Evolutionary conservation across 2,888 invertebrate species (phyloP).

Genomic region (Xestoiulus laeticollis): DNA sequence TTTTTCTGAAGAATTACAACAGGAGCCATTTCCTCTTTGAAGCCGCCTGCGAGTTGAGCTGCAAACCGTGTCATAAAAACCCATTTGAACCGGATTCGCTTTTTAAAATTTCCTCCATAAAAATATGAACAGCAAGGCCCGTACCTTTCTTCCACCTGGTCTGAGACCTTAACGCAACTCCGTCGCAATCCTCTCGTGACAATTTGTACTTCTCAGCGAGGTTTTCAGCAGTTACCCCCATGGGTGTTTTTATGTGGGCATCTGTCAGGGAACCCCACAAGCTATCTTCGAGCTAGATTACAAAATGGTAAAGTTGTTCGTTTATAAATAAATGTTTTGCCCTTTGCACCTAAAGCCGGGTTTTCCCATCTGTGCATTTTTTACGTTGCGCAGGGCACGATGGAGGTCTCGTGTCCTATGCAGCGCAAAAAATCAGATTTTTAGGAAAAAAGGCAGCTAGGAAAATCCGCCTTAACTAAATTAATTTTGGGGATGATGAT

Average conservation of each 20-base stretch:
- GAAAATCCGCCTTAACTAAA: too few relatives aligned
- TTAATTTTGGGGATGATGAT: too few relatives aligned
- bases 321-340: too few relatives aligned
- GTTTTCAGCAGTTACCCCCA: constrained; percentile 96
- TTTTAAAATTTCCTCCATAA: background rate
- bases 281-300: constrained; percentile 78
- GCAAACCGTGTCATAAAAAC: background rate
- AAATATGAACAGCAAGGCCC: background rate
- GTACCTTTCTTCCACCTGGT: constrained; percentile 84
- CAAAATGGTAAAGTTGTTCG: too few relatives aligned
- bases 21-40: constrained; percentile 89
- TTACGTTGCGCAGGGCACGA: too few relatives aligned
- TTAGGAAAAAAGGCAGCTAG: too few relatives aligned
- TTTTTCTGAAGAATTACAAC: constrained; percentile 81
- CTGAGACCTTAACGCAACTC: constrained; percentile 86
- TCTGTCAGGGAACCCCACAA: constrained; percentile 91
- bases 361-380: too few relatives aligned
- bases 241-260: constrained; percentile 86
- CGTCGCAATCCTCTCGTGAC: constrained; percentile 83
- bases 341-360: too few relatives aligned
- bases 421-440: too few relatives aligned
- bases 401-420: too few relatives aligned
- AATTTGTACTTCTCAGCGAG: constrained; percentile 85
- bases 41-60: constrained; percentile 71
- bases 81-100: background rate